Conservation (phyloP, 2,888 invertebrate genomes). For the Dione juno region DNA sequence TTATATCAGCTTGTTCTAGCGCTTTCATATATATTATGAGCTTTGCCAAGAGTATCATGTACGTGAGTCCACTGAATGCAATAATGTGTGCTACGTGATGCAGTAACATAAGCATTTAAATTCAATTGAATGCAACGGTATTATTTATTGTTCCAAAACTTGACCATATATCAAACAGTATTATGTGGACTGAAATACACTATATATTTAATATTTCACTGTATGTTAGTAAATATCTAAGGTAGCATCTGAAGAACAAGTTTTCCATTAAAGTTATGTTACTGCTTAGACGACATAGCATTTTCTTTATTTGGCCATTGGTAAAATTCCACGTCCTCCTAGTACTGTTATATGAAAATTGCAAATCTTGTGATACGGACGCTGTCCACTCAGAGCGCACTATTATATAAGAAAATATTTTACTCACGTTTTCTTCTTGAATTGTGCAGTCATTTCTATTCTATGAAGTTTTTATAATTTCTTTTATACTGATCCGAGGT, state of each 20-base stretch:
- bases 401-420: conserved; percentile 40
- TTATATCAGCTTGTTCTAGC: not conserved
- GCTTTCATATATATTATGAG: not conserved
- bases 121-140: conserved; percentile 11
- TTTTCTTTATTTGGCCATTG: conserved; percentile 27
- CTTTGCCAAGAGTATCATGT: conserved; percentile 22
- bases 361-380: conserved; percentile 44
- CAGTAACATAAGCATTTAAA: conserved; percentile 10
- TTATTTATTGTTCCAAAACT: conserved; percentile 21
- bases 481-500: conserved; percentile 31
- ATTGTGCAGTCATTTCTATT: conserved; percentile 42
- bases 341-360: conserved; percentile 33
- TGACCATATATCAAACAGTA: conserved; percentile 11
- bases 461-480: conserved; percentile 42
- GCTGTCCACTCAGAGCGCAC: conserved; percentile 42
- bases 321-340: conserved; percentile 23
- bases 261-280: conserved; percentile 4
- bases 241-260: not conserved
- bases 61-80: conserved; percentile 24
- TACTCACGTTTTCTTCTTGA: conserved; percentile 40
- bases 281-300: not conserved
- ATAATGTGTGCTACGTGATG: conserved; percentile 28
- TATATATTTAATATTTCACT: not conserved
- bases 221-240: conserved; percentile 7
- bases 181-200: not conserved